These are phyloP conservation scores for Margarornis squamiger DNA, from an alignment of 2,797 vertebrate genomes.

Conservation along the genomic window DNA sequence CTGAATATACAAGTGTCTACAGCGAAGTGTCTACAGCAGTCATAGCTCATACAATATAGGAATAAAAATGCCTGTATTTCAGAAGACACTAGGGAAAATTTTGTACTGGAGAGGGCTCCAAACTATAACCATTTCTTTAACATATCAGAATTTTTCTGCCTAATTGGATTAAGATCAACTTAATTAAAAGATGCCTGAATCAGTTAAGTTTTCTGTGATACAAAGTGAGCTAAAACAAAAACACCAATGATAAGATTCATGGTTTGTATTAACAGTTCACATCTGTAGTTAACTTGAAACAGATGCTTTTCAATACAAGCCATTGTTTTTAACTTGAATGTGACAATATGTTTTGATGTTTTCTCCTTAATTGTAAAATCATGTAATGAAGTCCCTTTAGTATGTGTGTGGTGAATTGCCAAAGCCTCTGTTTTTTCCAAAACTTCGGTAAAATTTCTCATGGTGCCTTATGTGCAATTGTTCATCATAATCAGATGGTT, in stretches of 20 bases:
- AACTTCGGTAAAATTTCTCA: slow-evolving; percentile 53
- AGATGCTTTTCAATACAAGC: slow-evolving; percentile 62
- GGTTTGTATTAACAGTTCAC: slow-evolving; percentile 75
- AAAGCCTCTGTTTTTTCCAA: slow-evolving; percentile 57
- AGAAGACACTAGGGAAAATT: slow-evolving; percentile 19
- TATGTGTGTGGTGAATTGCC: slow-evolving; percentile 69
- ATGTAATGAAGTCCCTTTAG: slow-evolving; percentile 67
- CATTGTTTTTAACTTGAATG: slow-evolving; percentile 72
- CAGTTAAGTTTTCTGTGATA: slow-evolving; percentile 73
- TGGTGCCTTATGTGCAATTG: slow-evolving; percentile 1
- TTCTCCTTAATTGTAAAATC: slow-evolving; percentile 76
- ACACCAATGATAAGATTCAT: slow-evolving; percentile 62
- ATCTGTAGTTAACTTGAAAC: slow-evolving; percentile 76
- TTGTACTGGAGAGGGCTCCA: slow-evolving; percentile 47
- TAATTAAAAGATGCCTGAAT: slow-evolving; percentile 74
- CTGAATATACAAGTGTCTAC: neutral
- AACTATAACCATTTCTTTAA: slow-evolving; percentile 52
- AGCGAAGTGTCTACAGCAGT: neutral
- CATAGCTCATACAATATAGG: neutral
- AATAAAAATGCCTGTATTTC: slow-evolving; percentile 14
- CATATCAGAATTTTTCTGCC: slow-evolving; percentile 68
- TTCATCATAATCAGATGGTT: slow-evolving; percentile 10
- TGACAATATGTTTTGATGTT: slow-evolving; percentile 77
- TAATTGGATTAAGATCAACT: slow-evolving; percentile 76
- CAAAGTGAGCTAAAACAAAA: slow-evolving; percentile 65